phyloP scores from a whole-genome alignment of 2,113 vertebrate species.

The Oryzias woworae region DNA sequence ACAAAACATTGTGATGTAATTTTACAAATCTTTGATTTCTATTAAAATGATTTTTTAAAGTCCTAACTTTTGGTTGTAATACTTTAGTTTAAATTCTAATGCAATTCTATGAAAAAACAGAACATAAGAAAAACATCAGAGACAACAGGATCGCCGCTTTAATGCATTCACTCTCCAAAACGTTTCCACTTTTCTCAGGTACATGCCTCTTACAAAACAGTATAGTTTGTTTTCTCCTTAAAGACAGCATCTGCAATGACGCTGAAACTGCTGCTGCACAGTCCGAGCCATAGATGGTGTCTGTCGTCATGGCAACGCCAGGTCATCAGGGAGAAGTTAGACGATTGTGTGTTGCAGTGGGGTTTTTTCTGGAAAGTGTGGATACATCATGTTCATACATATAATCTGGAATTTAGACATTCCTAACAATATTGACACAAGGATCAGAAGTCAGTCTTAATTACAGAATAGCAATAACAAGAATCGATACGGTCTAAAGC shows the following conservation, averaged over 20 bases:
- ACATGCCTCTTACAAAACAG: conserved; percentile 64
- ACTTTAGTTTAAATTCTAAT: too few species aligned
- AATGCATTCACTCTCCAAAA: conserved; percentile 39
- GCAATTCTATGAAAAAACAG: background rate
- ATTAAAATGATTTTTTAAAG: too few species aligned
- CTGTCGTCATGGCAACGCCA: background rate
- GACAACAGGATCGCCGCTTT: conserved; percentile 42
- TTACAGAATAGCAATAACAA: conserved; percentile 67
- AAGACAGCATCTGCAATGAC: conserved; percentile 25
- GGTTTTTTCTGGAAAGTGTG: conserved; percentile 28
- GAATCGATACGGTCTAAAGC: conserved; percentile 64
- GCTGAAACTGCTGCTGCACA: conserved; percentile 14
- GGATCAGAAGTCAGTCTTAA: conserved; percentile 62
- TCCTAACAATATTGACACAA: conserved; percentile 67
- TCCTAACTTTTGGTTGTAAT: too few species aligned
- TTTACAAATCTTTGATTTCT: too few species aligned
- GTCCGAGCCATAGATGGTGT: background rate
- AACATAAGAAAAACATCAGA: background rate
- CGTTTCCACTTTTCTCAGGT: conserved; percentile 41
- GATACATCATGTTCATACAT: conserved; percentile 21
- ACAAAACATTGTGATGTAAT: too few species aligned
- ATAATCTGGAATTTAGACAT: conserved; percentile 58
- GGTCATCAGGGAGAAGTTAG: background rate
- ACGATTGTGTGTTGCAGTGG: conserved; percentile 32
- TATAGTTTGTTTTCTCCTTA: conserved; percentile 25